A percentile compares a stretch with the other conserved stretches of the same genome.
Evolutionary conservation across 2,797 vertebrate genomes (phyloP).

Genomic region (Semotilus atromaculatus): DNA sequence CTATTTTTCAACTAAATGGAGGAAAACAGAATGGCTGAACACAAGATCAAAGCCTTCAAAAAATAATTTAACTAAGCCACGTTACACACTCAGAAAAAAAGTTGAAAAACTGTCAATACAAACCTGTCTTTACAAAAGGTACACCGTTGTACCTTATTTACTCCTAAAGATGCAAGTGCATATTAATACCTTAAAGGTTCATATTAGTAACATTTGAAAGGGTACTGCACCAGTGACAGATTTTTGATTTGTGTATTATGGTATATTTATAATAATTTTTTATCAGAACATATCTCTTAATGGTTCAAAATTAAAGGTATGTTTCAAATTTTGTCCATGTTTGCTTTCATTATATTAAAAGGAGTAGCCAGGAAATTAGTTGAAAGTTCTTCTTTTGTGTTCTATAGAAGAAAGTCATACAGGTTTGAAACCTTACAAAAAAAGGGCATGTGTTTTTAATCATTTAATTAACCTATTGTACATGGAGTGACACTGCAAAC

Average conservation of each 20-base stretch:
- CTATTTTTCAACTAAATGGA: slow-evolving; percentile 18
- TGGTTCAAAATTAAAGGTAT: not conserved
- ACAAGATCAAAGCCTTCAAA: slow-evolving; percentile 29
- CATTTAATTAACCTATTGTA: not conserved
- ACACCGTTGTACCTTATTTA: not conserved
- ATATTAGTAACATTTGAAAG: not conserved
- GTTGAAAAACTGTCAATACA: not conserved
- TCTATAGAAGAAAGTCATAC: not conserved
- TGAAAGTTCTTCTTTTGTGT: not conserved
- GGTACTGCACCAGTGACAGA: not conserved
- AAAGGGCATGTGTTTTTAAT: not conserved
- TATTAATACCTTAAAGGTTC: not conserved
- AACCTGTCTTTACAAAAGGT: not conserved
- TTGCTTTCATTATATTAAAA: not conserved
- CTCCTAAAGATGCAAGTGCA: not conserved
- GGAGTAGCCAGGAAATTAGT: not conserved
- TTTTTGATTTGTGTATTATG: not conserved
- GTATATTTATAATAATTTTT: not conserved
- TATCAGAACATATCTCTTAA: not conserved
- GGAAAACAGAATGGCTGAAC: not conserved
- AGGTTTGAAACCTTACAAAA: not conserved
- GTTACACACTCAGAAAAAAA: not conserved
- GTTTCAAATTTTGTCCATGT: not conserved
- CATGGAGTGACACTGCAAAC: not conserved
- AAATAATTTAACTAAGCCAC: not conserved